Percentiles rank a stretch among this genome's conserved stretches.
phyloP scores from a whole-genome alignment of 2,888 invertebrate species.

The Eulithis prunata region DNA sequence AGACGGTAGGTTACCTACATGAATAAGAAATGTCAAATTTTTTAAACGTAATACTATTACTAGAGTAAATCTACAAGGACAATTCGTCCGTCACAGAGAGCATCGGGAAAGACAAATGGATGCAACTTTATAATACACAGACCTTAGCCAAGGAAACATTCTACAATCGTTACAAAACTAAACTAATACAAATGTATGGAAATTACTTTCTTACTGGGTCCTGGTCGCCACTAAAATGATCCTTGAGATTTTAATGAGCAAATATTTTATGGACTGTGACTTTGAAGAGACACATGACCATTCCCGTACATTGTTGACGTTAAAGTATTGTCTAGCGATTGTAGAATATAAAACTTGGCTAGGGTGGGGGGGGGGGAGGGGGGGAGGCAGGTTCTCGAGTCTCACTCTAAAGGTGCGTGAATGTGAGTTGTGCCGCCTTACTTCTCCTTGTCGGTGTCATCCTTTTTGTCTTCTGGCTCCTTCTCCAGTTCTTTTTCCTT shows the following conservation, averaged over 20 bases:
- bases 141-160: no score
- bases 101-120: conserved; percentile 82
- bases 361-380: no score
- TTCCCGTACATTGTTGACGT: no score
- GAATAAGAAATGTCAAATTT: conserved; percentile 4
- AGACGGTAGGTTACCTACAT: conserved; percentile 17
- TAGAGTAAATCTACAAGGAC: conserved; percentile 44
- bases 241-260: no score
- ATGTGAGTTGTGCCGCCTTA: conserved; percentile 42
- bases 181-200: no score
- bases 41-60: background rate
- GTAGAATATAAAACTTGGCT: no score
- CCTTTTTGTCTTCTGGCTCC: conserved; percentile 89
- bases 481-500: conserved; percentile 87
- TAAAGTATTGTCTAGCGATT: no score
- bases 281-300: no score
- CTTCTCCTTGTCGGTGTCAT: conserved; percentile 68
- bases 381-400: conserved; percentile 58
- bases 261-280: no score
- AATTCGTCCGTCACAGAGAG: conserved; percentile 59
- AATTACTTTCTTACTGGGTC: no score
- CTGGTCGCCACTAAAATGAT: no score
- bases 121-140: conserved; percentile 72
- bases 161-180: no score
- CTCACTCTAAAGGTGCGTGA: conserved; percentile 55